A percentile compares a stretch with the other conserved stretches of the same genome.
phyloP scores from a whole-genome alignment of 92 coral and sea anemone species.

The Galaxea fascicularis region DNA sequence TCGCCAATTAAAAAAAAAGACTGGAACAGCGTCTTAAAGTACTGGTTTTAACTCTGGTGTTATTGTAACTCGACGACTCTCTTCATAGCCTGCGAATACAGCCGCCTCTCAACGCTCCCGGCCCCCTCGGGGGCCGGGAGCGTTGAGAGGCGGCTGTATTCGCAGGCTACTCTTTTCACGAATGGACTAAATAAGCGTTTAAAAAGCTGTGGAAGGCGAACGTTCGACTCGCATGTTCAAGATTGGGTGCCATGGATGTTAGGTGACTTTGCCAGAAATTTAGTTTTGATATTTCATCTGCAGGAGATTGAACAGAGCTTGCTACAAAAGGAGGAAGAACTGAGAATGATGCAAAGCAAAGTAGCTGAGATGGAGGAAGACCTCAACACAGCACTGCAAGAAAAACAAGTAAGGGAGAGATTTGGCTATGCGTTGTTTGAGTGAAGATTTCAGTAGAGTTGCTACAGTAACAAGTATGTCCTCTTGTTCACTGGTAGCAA shows the following conservation, averaged over 20 bases:
- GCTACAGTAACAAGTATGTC: too few relatives aligned
- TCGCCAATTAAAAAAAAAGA: too few relatives aligned
- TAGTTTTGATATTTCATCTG: background rate
- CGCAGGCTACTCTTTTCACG: too few relatives aligned
- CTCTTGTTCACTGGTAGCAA: too few relatives aligned
- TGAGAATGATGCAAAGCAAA: slow-evolving; percentile 29
- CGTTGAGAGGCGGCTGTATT: too few relatives aligned
- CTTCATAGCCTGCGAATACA: slow-evolving; percentile 17
- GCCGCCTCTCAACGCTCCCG: slow-evolving; percentile 1
- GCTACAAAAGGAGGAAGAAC: slow-evolving; percentile 47
- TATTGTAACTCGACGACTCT: too few relatives aligned
- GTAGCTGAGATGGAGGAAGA: slow-evolving; percentile 56
- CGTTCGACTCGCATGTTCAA: background rate
- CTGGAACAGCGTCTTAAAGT: too few relatives aligned
- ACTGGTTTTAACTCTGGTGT: too few relatives aligned
- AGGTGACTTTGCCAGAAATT: background rate
- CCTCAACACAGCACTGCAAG: slow-evolving; percentile 38
- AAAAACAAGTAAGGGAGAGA: slow-evolving; percentile 50
- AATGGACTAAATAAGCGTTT: too few relatives aligned
- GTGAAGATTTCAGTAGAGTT: too few relatives aligned
- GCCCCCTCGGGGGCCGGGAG: too few relatives aligned
- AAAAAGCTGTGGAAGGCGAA: background rate
- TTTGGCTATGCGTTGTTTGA: too few relatives aligned
- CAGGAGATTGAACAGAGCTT: slow-evolving; percentile 48
- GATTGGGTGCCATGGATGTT: background rate